Evolutionary conservation across 2,888 invertebrate species (phyloP), one percentile per base, ranked within the genome.

Genomic region (Coenonympha glycerion): DNA sequence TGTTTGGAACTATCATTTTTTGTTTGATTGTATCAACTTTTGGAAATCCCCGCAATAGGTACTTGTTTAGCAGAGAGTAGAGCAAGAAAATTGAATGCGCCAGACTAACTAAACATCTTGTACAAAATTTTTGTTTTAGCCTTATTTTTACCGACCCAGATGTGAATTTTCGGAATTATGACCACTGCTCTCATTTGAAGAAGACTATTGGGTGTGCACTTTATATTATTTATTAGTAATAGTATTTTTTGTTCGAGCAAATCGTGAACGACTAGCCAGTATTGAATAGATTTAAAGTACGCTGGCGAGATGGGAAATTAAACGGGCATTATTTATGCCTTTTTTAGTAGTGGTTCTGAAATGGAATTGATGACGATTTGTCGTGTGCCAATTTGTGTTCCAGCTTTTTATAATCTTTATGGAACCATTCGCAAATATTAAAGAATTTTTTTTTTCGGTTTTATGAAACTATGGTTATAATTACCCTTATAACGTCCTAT

Each of bases 31-130:
- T 48, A 45, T 53, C 52, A 52, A 49, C 56, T 66, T 75, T 72
- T 65, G 79, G 79, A 63, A 78, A 72, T 73, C 63, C 80, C 79
- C 64, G 62, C 64, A 66, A 66, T 63, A n/a, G n/a, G n/a, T n/a
- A 63, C 61, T 68, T 48, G 55, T 33, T 54, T 50, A 58, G 60
- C 59, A 56, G 58, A 34, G 44, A 33, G 21, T 39, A 52, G 47
- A 52, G 19, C 49, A 42, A 44, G 47, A 28, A 26, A 34, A 54
- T 60, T 13, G 40, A 46, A 55, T 58, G 40, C 52, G 41, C 18
- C 34, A 30, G 24, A 42, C 45, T 44, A 22, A 9, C 5, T 24
- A 36, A 33, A 45, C 18, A 9, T 48, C 26, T 42, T 46, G 30
- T 44, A 31, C 44, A 15, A 22, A 31, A 15, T 33, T 44, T 44